Evolutionary conservation across 2,888 invertebrate genomes (phyloP), one percentile per base, ranked within the genome.

Genomic region (Melieria omissa): DNA sequence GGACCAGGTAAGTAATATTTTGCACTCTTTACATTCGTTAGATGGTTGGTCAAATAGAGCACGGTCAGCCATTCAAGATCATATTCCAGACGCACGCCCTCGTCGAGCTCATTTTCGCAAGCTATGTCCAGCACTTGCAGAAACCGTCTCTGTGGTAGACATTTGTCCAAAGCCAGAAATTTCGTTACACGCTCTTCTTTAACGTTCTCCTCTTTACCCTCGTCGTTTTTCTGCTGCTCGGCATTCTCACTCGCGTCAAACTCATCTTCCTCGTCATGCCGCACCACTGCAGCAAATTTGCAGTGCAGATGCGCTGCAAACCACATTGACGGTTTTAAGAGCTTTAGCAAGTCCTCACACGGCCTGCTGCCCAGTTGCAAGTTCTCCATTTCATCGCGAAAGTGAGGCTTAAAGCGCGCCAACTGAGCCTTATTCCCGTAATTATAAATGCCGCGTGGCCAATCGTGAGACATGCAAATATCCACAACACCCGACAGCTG

Each of bases 221-320:
- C n/a, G 14, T 8, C 46, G 52, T 10, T 29, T 49, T 62, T 29
- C 46, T 54, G 54, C 9, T 62, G 44, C 12, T 47, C 6, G 8
- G 61, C 49, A 14, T 47, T 42, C 5, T 29, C 58, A 49, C 7
- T 47, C n/a, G 9, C 16, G 29, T 63, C 46, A 7, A 47, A 60
- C 5, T 72, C 69, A 49, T 65, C 62, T 46, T 9, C 63, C 72
- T 90, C 86, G 44, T 89, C 87, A 85, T 98, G 97, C 49, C 91
- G 90, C 5, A 99, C 91, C 4, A 96, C 78, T 0, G 98, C 99
- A 10, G 95, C 92, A 88, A 98, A 99, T 88, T 97, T 95, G 79
- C 95, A 95, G 87, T 99, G 99, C 76, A 99, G 89, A 89, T 99
- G 99, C 46, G 98, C 99, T 8, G 98, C 89, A 88, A 99, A 99